Conservation (phyloP, 2,888 invertebrate genomes). For the Corythucha ciliata region DNA sequence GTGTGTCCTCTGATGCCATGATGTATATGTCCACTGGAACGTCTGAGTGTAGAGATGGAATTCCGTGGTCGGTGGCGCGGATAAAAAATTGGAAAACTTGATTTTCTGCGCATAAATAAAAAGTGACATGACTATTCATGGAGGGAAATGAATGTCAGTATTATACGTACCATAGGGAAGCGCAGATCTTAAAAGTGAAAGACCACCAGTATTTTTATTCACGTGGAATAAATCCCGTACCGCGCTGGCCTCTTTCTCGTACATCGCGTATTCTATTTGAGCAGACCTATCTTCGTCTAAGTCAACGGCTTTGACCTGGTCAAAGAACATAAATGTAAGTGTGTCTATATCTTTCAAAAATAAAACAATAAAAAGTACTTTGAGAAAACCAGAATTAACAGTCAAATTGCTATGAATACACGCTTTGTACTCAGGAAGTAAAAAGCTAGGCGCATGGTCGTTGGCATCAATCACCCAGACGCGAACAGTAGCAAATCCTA, state of each 20-base stretch:
- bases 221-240: conserved; percentile 62
- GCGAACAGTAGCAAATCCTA: conserved; percentile 79
- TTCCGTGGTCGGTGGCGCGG: conserved; percentile 73
- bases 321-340: neutral
- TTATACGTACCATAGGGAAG: conserved; percentile 44
- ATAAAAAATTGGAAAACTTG: conserved; percentile 76
- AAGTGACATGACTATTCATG: neutral
- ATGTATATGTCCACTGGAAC: conserved; percentile 74
- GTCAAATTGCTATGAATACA: conserved; percentile 21
- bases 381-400: conserved; percentile 17
- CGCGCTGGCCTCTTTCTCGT: conserved; percentile 56
- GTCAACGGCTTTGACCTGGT: conserved; percentile 56
- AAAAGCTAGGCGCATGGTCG: conserved; percentile 75
- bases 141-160: neutral
- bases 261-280: conserved; percentile 64
- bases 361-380: conserved; percentile 6
- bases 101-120: conserved; percentile 13
- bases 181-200: conserved; percentile 57
- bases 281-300: conserved; percentile 65
- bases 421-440: conserved; percentile 20
- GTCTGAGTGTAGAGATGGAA: conserved; percentile 63
- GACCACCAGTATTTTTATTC: conserved; percentile 62
- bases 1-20: conserved; percentile 56
- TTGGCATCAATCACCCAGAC: conserved; percentile 77
- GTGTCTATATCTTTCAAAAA: conserved; percentile 2